A percentile compares a stretch with the other conserved stretches of the same genome.
phyloP scores from a whole-genome alignment of 2,797 vertebrate species.

The Petrocephalus sullivani region DNA sequence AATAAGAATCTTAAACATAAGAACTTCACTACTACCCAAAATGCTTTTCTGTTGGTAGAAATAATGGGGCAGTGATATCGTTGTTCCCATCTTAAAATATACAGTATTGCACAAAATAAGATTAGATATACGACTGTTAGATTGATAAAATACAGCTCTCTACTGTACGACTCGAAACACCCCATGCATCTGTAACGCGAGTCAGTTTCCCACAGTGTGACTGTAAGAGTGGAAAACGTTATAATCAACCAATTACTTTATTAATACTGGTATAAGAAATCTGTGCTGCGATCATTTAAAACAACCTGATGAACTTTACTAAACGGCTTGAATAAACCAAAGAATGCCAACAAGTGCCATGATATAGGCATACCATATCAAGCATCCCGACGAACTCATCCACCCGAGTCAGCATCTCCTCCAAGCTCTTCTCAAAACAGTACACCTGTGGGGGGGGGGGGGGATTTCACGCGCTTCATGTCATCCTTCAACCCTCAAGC shows the following conservation, averaged over 20 bases:
- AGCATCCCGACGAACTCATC: constrained; percentile 96
- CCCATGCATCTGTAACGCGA: neutral
- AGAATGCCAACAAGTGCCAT: neutral
- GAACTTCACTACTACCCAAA: neutral
- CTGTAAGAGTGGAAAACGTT: neutral
- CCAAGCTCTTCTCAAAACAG: constrained; percentile 78
- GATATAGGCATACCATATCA: constrained; percentile 73
- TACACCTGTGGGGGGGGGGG: constrained; percentile 58
- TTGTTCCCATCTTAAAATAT: neutral
- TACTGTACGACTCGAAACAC: neutral
- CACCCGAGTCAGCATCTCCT: constrained; percentile 86
- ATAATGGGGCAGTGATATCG: neutral
- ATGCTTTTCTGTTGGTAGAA: neutral
- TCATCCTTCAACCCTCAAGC: neutral
- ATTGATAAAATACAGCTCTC: neutral
- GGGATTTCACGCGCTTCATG: neutral
- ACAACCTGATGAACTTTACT: neutral
- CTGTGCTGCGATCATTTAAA: neutral
- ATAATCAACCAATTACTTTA: neutral
- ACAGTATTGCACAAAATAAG: neutral
- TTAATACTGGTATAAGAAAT: neutral
- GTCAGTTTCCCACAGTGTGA: neutral
- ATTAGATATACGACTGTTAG: neutral
- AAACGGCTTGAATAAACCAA: neutral
- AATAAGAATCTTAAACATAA: neutral